Conservation (phyloP, 2,113 vertebrate species). For the Seriola dumerili region DNA sequence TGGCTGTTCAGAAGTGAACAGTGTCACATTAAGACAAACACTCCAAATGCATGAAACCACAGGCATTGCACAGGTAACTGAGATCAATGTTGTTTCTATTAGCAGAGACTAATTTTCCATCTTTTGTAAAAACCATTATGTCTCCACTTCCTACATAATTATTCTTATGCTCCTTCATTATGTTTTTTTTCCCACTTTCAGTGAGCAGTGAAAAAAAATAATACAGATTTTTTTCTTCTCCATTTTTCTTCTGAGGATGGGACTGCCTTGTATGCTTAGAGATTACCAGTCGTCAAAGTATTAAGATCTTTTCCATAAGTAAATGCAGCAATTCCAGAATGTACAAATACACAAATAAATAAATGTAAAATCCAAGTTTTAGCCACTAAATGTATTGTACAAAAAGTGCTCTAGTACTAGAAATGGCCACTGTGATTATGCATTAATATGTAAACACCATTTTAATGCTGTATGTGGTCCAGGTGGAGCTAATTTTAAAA, state of each 20-base stretch:
- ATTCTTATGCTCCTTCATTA: neutral
- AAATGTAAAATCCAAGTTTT: neutral
- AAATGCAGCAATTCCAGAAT: neutral
- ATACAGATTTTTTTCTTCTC: too few relatives aligned
- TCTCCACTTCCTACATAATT: neutral
- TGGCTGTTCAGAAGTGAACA: constrained; percentile 3
- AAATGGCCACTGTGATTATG: neutral
- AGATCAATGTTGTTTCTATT: neutral
- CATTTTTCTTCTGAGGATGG: neutral
- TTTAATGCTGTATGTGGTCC: neutral
- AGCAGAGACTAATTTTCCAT: neutral
- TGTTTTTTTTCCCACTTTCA: neutral
- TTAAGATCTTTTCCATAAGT: neutral
- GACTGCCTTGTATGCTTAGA: neutral
- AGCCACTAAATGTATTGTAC: neutral
- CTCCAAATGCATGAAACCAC: constrained; percentile 2
- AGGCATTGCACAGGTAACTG: neutral
- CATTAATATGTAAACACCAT: neutral
- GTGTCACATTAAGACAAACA: neutral
- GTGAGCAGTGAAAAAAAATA: neutral
- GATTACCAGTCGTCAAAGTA: neutral
- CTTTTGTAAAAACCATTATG: constrained; percentile 4
- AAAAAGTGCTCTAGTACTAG: neutral
- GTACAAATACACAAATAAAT: neutral
- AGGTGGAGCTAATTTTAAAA: neutral